Conservation (phyloP, 2,113 vertebrate genomes). For the Ptychochromis oligacanthus region DNA sequence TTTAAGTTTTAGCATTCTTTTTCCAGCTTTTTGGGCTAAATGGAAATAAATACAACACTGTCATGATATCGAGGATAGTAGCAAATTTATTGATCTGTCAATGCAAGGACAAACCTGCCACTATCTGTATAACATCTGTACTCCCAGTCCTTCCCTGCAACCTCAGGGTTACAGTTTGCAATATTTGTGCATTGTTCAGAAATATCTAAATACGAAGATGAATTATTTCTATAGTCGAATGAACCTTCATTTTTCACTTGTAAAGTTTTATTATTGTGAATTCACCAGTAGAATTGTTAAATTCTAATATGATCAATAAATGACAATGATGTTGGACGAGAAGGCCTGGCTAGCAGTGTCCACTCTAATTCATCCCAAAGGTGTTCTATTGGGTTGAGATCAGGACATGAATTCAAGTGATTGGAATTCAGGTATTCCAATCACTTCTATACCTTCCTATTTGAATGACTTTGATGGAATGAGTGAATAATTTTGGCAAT, state of each 20-base stretch:
- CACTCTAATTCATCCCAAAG: too few relatives aligned
- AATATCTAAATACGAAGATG: not conserved
- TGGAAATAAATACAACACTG: conserved; percentile 21
- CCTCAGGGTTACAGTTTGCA: not conserved
- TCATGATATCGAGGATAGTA: conserved; percentile 7
- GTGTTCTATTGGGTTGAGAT: too few relatives aligned
- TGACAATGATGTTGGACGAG: too few relatives aligned
- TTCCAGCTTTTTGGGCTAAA: conserved; percentile 38
- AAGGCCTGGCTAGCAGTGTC: too few relatives aligned
- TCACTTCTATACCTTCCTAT: too few relatives aligned
- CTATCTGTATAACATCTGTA: not conserved
- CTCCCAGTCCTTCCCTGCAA: not conserved
- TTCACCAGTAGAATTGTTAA: too few relatives aligned
- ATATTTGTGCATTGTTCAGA: not conserved
- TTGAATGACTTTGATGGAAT: too few relatives aligned
- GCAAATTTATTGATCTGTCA: not conserved
- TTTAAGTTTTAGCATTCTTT: conserved; percentile 37
- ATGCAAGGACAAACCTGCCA: not conserved
- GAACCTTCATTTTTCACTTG: not conserved
- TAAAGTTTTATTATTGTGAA: too few relatives aligned
- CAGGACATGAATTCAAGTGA: too few relatives aligned
- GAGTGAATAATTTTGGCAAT: too few relatives aligned
- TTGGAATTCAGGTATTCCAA: too few relatives aligned
- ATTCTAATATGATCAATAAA: too few relatives aligned
- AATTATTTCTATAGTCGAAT: not conserved